Conservation (phyloP, 2,113 vertebrate species). For the Oxyruncus cristatus region DNA sequence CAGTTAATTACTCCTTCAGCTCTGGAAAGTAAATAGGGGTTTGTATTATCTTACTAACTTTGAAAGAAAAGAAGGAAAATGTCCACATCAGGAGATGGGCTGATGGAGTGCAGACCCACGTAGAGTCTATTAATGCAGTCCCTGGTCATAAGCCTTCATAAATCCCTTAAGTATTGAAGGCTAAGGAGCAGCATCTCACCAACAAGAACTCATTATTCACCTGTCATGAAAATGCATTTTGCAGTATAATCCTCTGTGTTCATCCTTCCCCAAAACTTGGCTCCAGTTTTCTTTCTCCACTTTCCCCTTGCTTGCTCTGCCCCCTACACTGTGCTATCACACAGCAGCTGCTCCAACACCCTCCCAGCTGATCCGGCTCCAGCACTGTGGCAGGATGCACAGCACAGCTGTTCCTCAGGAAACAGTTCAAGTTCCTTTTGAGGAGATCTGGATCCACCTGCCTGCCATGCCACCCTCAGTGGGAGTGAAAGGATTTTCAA, state of each 20-base stretch:
- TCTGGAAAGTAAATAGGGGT: not conserved
- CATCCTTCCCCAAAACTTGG: not conserved
- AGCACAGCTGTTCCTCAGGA: not conserved
- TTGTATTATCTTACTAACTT: not conserved
- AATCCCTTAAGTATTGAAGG: conserved; percentile 3
- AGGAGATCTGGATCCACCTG: not conserved
- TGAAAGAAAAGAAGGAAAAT: not conserved
- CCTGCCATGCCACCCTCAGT: not conserved
- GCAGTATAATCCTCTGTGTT: not conserved
- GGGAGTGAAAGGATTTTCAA: not conserved
- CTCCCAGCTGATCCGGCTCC: not conserved
- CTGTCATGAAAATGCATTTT: not conserved
- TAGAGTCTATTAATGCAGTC: not conserved
- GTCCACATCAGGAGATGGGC: not conserved
- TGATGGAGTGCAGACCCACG: not conserved
- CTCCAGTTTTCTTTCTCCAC: not conserved
- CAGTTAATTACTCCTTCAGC: conserved; percentile 30
- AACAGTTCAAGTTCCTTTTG: fast-evolving
- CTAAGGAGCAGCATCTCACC: not conserved
- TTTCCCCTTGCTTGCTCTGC: not conserved
- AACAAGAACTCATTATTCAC: not conserved
- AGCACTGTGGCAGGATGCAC: not conserved
- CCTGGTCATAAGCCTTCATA: not conserved
- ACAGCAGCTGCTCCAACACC: not conserved
- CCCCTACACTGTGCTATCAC: fast-evolving